Evolutionary conservation across 2,113 vertebrate species (phyloP), one percentile per base, ranked within the genome.

Genomic region (Engraulis encrasicolus): DNA sequence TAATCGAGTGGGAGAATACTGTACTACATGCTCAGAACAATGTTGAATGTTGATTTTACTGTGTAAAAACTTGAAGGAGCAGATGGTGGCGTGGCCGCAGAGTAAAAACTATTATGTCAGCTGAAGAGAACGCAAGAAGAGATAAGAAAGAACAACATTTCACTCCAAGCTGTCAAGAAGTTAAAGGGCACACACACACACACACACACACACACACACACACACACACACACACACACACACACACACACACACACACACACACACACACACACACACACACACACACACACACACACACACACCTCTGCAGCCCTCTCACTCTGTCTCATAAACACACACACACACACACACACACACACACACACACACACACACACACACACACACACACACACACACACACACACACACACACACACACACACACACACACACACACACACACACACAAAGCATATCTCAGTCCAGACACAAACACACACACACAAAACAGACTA

Each of bases 371-470:
- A 54, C 50, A 54, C 49, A 54, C 18, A 18, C 18, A 54, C 14
- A 18, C 50, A 54, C 50, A 54, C 50, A 54, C 50, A 58, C 54
- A 58, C 6, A 66, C 54, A 66, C 58, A 66, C 58, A 66, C 58
- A 31, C 6, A 66, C 1, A 31, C 7, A 11, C 0, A 11, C 6
- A 31, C 23, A 12, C 23, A 31, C 23, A 66, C 23, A 31, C 23
- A 66, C 23, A 66, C 23, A 66, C 23, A 66, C n/a, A 66, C n/a
- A 66, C 19, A 58, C 52, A 9, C 40, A 45, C 40, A 5, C 40
- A 45, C 40, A 9, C 40, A 3, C 40, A 45, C 40, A 9, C 40
- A 45, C 40, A 9, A n/a, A n/a, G n/a, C n/a, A n/a, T n/a, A n/a
- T n/a, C n/a, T n/a, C n/a, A n/a, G n/a, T n/a, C n/a, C n/a, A n/a